These are phyloP conservation scores for Hydropsyche tenuis DNA, from an alignment of 1,140 invertebrate genomes.

Conservation along the genomic window DNA sequence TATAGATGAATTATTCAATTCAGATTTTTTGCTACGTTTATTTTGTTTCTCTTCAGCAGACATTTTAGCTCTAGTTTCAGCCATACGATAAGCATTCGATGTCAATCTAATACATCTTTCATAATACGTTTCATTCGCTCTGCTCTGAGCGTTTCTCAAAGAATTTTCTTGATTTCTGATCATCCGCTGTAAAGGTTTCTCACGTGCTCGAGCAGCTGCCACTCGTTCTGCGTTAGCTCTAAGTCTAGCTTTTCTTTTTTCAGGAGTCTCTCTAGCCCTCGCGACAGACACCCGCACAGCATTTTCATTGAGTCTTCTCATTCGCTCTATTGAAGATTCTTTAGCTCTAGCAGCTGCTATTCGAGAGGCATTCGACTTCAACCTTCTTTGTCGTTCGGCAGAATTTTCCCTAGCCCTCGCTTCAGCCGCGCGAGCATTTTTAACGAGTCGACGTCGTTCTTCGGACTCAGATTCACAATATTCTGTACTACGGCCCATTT, in stretches of 20 bases:
- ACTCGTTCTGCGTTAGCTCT: conserved; percentile 23
- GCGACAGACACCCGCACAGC: conserved; percentile 12
- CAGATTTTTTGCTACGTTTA: neutral
- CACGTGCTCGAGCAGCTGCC: conserved; percentile 6
- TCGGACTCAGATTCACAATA: neutral
- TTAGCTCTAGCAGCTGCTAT: conserved; percentile 26
- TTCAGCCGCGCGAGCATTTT: neutral
- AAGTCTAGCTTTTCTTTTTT: conserved; percentile 2
- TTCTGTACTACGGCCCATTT: too few species aligned
- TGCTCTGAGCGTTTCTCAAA: neutral
- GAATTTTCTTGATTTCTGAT: conserved; percentile 12
- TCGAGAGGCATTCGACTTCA: conserved; percentile 16
- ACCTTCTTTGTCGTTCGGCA: neutral
- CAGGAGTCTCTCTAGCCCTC: conserved; percentile 27
- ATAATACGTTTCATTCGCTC: conserved; percentile 4
- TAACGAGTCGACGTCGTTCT: neutral
- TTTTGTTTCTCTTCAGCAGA: neutral
- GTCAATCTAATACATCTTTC: conserved; percentile 16
- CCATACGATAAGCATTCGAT: conserved; percentile 13
- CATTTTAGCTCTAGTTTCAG: neutral
- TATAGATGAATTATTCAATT: too few species aligned
- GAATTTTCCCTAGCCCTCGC: conserved; percentile 1
- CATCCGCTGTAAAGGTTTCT: conserved; percentile 4
- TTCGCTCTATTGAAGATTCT: conserved; percentile 13
- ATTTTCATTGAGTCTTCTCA: conserved; percentile 4